phyloP scores from a whole-genome alignment of 1,140 invertebrate species.

The Drosophila micromelanica region DNA sequence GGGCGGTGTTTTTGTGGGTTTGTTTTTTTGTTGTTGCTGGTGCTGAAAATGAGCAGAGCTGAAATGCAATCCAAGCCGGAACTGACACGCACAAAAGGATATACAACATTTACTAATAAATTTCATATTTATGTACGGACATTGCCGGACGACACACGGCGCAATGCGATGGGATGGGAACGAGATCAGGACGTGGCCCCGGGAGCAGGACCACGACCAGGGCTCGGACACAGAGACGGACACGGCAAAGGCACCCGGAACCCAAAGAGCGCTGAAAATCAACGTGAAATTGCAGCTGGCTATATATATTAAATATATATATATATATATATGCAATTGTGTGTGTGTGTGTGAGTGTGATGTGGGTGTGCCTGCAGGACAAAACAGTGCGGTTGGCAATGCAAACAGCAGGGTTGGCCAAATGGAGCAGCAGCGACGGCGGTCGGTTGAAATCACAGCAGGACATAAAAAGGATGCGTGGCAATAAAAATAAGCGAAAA shows the following conservation, averaged over 20 bases:
- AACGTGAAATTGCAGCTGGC: no score
- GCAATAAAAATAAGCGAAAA: constrained; percentile 69
- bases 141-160: no score
- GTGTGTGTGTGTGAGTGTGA: constrained; percentile 14
- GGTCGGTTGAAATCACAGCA: constrained; percentile 63
- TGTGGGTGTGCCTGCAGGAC: constrained; percentile 15
- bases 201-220: no score
- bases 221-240: no score
- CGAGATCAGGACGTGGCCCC: no score
- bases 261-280: no score
- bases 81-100: constrained; percentile 80
- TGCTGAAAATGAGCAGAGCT: constrained; percentile 48
- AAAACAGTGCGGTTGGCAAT: constrained; percentile 61
- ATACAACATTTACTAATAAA: constrained; percentile 80
- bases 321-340: no score
- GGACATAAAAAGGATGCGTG: constrained; percentile 66
- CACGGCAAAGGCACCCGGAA: no score
- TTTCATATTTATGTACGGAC: constrained; percentile 82
- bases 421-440: constrained; percentile 16
- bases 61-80: constrained; percentile 70
- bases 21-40: constrained; percentile 30
- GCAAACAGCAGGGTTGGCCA: constrained; percentile 54
- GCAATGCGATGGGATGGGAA: no score
- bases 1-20: no score
- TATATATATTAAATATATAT: no score